Percentiles rank a stretch among this genome's conserved stretches.
Conservation (phyloP, 1,140 invertebrate genomes). For the Drosophila truncata region DNA sequence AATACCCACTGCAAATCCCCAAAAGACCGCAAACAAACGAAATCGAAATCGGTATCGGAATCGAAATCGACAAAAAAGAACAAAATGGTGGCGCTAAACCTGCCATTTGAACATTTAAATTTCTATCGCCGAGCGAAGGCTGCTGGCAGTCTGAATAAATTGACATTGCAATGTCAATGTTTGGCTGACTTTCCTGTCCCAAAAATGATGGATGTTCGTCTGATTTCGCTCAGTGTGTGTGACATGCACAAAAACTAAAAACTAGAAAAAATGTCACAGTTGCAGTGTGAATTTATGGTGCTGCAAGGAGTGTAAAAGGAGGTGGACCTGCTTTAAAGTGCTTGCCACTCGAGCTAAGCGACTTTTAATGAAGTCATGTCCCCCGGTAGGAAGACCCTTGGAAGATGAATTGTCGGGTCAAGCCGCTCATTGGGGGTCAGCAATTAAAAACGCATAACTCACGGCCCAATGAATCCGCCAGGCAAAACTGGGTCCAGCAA, state of each 20-base stretch:
- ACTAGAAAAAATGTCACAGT: conserved; percentile 7
- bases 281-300: conserved; percentile 31
- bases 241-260: conserved; percentile 26
- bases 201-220: conserved; percentile 21
- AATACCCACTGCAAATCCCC: conserved; percentile 38
- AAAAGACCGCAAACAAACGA: conserved; percentile 48
- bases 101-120: conserved; percentile 52
- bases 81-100: conserved; percentile 29
- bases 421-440: conserved; percentile 51
- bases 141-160: conserved; percentile 32
- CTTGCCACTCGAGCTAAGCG: conserved; percentile 39
- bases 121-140: conserved; percentile 33
- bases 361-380: conserved; percentile 63
- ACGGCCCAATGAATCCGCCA: conserved; percentile 50
- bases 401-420: conserved; percentile 71
- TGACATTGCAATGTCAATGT: conserved; percentile 53
- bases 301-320: background rate
- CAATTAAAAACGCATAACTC: conserved; percentile 82
- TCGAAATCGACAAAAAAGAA: background rate
- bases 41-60: conserved; percentile 11
- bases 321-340: conserved; percentile 40
- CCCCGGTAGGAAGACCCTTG: conserved; percentile 29
- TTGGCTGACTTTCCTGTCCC: background rate
- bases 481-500: conserved; percentile 13
- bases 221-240: conserved; percentile 23